These are phyloP conservation scores for Nerophis ophidion DNA, from an alignment of 2,113 vertebrate genomes.

Conservation along the genomic window DNA sequence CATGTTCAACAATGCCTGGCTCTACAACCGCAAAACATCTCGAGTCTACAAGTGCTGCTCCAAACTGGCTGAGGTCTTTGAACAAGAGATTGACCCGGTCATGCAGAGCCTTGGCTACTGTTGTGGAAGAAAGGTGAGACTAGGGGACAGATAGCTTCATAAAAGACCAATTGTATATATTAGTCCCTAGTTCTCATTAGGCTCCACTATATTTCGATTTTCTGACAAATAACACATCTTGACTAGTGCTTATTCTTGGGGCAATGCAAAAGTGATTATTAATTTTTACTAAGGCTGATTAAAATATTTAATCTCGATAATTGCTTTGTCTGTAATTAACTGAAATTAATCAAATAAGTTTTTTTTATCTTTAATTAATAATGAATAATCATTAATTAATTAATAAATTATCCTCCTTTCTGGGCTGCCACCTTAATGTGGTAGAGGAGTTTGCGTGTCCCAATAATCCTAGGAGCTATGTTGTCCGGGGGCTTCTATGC, in stretches of 20 bases:
- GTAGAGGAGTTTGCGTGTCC: too few species aligned
- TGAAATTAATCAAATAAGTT: too few species aligned
- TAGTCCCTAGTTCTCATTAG: constrained; percentile 18
- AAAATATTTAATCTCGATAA: too few species aligned
- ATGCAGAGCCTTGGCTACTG: constrained; percentile 97
- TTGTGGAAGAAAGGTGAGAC: constrained; percentile 91
- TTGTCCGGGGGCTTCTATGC: too few species aligned
- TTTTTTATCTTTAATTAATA: too few species aligned
- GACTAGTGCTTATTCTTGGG: constrained; percentile 18
- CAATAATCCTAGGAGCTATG: too few species aligned
- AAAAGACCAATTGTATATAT: not conserved
- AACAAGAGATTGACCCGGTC: constrained; percentile 97
- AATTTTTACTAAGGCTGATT: too few species aligned
- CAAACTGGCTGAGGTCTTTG: constrained; percentile 95
- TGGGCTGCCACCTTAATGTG: too few species aligned
- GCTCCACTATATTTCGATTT: constrained; percentile 53
- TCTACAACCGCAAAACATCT: constrained; percentile 98
- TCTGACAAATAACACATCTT: constrained; percentile 38
- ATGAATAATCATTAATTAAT: too few species aligned
- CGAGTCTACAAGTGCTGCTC: constrained; percentile 97
- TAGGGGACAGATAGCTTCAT: not conserved
- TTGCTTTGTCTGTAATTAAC: too few species aligned
- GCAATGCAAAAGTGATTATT: constrained; percentile 3
- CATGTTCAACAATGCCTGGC: constrained; percentile 99
- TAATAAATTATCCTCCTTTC: too few species aligned